These are phyloP conservation scores for Pteropus alecto DNA, from an alignment of 2,113 vertebrate genomes.

Conservation along the genomic window DNA sequence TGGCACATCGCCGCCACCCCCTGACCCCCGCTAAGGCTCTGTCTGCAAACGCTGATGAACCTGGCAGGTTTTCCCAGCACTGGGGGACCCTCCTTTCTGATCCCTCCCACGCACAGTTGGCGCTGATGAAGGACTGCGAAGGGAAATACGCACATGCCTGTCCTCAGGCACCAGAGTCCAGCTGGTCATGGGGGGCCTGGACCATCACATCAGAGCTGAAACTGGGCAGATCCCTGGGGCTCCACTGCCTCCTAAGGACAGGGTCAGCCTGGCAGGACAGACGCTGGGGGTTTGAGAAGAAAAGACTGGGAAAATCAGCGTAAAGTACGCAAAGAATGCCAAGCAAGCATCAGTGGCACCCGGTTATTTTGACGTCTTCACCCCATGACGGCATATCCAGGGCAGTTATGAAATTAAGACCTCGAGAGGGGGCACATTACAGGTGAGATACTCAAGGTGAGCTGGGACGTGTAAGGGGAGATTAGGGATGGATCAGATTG, in stretches of 20 bases:
- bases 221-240: neutral
- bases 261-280: neutral
- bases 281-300: neutral
- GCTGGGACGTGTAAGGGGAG: neutral
- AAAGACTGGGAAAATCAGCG: no score
- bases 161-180: neutral
- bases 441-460: neutral
- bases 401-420: neutral
- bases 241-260: neutral
- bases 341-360: no score
- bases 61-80: neutral
- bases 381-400: no score
- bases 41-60: neutral
- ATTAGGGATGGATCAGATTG: neutral
- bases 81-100: neutral
- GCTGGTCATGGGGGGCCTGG: neutral
- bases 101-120: neutral
- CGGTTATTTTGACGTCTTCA: neutral
- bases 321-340: no score
- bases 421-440: no score
- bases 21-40: neutral
- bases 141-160: neutral
- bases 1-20: accelerated
- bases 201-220: neutral
- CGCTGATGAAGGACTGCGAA: neutral